Evolutionary conservation across 1,140 invertebrate species (phyloP).

Genomic region (Caenorhabditis tropicalis): DNA sequence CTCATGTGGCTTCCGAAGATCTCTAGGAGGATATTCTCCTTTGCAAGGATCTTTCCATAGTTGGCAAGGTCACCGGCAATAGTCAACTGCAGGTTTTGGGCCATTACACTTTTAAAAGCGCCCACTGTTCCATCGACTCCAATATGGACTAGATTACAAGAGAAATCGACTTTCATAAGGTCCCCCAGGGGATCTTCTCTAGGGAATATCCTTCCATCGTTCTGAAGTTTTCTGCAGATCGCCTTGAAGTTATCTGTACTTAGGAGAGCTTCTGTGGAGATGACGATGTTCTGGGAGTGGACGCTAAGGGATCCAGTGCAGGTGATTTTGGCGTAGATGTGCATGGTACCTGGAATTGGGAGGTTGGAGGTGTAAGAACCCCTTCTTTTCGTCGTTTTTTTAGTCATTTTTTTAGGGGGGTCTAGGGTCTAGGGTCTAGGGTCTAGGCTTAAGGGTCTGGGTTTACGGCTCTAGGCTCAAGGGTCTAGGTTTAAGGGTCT

Average conservation of each 20-base stretch:
- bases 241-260: neutral
- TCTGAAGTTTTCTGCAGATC: constrained; percentile 40
- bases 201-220: constrained; percentile 44
- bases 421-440: too few relatives aligned
- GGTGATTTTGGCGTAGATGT: constrained; percentile 45
- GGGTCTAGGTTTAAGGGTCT: too few relatives aligned
- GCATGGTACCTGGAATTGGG: constrained; percentile 23
- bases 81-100: neutral
- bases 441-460: too few relatives aligned
- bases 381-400: too few relatives aligned
- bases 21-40: neutral
- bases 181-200: neutral
- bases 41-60: constrained; percentile 35
- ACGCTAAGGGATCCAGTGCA: neutral
- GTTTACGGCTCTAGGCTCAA: too few relatives aligned
- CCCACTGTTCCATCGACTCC: constrained; percentile 43
- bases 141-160: constrained; percentile 28
- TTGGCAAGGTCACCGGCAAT: constrained; percentile 29
- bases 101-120: neutral
- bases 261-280: constrained; percentile 37
- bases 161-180: constrained; percentile 42
- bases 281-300: constrained; percentile 28
- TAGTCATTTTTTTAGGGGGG: too few relatives aligned
- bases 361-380: too few relatives aligned
- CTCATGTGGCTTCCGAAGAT: constrained; percentile 16